Evolutionary conservation across 64 coral and sea anemone genomes (phyloP).

Genomic region (Montipora efflorescens): DNA sequence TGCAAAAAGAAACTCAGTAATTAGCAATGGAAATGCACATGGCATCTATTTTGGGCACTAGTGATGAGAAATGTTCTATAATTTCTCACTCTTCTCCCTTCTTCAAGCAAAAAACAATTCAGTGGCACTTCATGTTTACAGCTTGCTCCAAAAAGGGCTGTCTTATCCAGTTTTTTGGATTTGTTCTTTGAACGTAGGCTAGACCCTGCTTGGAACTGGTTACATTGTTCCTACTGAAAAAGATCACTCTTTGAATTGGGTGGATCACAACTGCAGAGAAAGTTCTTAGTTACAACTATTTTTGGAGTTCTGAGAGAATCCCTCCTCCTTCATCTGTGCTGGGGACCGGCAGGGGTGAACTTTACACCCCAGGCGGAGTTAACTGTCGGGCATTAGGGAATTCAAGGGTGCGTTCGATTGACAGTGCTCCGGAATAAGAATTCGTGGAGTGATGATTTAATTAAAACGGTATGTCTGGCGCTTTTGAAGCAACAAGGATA

Average conservation of each 20-base stretch:
- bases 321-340: constrained; percentile 7
- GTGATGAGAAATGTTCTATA: background rate
- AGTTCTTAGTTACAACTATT: background rate
- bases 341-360: background rate
- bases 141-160: constrained; percentile 52
- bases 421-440: too few species aligned
- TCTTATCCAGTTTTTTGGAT: constrained; percentile 29
- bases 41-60: background rate
- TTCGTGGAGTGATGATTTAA: too few species aligned
- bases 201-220: constrained; percentile 49
- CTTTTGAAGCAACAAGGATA: too few species aligned
- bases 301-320: background rate
- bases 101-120: constrained; percentile 63
- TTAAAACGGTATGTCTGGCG: too few species aligned
- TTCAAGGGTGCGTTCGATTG: too few species aligned
- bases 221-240: background rate
- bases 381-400: too few species aligned
- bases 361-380: background rate
- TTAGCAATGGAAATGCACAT: background rate
- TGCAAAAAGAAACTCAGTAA: too few species aligned
- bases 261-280: background rate
- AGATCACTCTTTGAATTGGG: background rate
- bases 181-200: constrained; percentile 35
- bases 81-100: constrained; percentile 60
- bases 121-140: constrained; percentile 56